A percentile compares a stretch with the other conserved stretches of the same genome.
These are phyloP conservation scores for Acanthoscelides obtectus DNA, from an alignment of 2,888 invertebrate species.

Conservation along the genomic window DNA sequence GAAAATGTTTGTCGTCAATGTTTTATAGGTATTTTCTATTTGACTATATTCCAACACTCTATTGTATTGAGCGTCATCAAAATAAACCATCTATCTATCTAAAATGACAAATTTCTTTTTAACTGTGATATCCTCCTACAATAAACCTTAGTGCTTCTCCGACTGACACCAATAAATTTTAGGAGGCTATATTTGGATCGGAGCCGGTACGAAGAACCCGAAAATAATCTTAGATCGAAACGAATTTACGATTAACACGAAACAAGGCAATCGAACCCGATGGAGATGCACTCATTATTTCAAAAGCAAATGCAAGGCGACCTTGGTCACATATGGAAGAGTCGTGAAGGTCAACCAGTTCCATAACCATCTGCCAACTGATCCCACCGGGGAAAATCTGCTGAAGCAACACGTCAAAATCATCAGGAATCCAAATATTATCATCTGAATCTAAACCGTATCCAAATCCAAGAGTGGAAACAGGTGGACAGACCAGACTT, in stretches of 20 bases:
- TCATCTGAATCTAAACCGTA: not conserved
- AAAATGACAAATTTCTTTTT: too few relatives aligned
- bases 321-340: conserved; percentile 28
- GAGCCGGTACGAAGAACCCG: conserved; percentile 28
- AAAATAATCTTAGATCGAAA: conserved; percentile 29
- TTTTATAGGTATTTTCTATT: too few relatives aligned
- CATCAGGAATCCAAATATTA: conserved; percentile 2
- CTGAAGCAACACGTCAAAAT: conserved; percentile 10
- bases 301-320: conserved; percentile 33
- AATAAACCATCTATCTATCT: too few relatives aligned
- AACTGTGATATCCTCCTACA: too few relatives aligned
- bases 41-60: too few relatives aligned
- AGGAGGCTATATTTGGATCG: conserved; percentile 27
- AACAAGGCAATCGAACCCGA: conserved; percentile 22
- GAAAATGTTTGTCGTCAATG: too few relatives aligned
- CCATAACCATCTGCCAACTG: conserved; percentile 32
- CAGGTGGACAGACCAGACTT: too few relatives aligned
- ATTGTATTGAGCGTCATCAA: too few relatives aligned
- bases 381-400: conserved; percentile 18
- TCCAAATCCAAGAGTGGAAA: too few relatives aligned
- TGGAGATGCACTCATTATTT: conserved; percentile 32
- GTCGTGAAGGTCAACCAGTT: conserved; percentile 27
- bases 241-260: conserved; percentile 27
- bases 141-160: not conserved
- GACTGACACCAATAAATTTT: not conserved